These are phyloP conservation scores for Aricia artaxerxes DNA, from an alignment of 2,888 invertebrate genomes.

Conservation along the genomic window DNA sequence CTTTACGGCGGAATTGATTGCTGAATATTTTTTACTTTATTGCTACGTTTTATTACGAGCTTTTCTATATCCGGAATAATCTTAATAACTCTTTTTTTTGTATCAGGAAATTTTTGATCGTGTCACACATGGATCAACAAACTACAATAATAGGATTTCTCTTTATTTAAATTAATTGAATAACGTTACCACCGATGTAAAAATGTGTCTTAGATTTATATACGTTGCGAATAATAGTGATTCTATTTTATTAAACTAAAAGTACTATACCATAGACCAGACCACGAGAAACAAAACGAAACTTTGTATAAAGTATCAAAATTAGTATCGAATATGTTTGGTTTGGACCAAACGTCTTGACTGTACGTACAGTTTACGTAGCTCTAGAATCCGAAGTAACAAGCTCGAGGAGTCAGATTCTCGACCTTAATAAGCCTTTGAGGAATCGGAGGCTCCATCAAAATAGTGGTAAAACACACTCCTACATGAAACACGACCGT, in stretches of 20 bases:
- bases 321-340: too few species aligned
- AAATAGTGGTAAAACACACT: conserved; percentile 14
- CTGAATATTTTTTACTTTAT: conserved; percentile 3
- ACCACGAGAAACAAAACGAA: too few species aligned
- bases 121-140: not conserved
- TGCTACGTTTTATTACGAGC: not conserved
- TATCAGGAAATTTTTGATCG: not conserved
- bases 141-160: not conserved
- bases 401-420: not conserved
- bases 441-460: conserved; percentile 11
- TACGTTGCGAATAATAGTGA: too few species aligned
- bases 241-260: too few species aligned
- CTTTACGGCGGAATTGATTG: not conserved
- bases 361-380: not conserved
- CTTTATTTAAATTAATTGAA: too few species aligned
- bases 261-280: too few species aligned
- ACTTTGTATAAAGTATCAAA: too few species aligned
- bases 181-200: too few species aligned
- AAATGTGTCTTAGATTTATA: too few species aligned
- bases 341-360: not conserved
- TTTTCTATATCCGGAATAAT: not conserved
- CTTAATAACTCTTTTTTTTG: not conserved
- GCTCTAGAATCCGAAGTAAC: not conserved
- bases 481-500: not conserved
- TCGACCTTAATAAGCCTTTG: conserved; percentile 12